Percentiles rank a stretch among this genome's conserved stretches.
Evolutionary conservation across 2,113 vertebrate genomes (phyloP).

Genomic region (Piaya cayana): DNA sequence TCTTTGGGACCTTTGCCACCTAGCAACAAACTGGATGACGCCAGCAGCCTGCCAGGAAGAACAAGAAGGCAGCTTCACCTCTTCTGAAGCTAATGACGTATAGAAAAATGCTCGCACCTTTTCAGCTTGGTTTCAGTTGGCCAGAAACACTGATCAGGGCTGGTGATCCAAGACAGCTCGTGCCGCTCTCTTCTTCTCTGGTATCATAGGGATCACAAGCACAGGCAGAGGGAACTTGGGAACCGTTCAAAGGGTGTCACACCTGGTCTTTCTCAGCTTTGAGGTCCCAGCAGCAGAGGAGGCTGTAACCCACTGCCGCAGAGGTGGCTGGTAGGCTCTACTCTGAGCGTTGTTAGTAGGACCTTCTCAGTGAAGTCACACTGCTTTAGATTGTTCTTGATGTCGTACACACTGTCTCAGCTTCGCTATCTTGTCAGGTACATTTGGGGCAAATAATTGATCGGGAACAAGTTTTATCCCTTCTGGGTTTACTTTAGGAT

Average conservation of each 20-base stretch:
- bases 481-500: background rate
- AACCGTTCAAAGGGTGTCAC: background rate
- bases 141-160: background rate
- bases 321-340: background rate
- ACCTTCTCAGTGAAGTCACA: background rate
- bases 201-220: background rate
- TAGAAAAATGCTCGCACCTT: rapidly evolving
- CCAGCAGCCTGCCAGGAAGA: background rate
- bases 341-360: background rate
- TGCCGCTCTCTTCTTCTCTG: background rate
- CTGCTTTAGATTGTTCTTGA: background rate
- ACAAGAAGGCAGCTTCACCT: background rate
- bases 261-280: background rate
- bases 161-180: background rate
- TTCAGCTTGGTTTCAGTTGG: background rate
- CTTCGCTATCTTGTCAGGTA: rapidly evolving
- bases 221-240: background rate
- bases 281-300: background rate
- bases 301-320: background rate
- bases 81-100: background rate
- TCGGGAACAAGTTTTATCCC: background rate
- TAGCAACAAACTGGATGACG: background rate
- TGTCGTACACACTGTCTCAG: background rate
- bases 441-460: background rate
- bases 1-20: background rate